Evolutionary conservation across 2,797 vertebrate species (phyloP).

Genomic region (Syngnathus rostellatus): DNA sequence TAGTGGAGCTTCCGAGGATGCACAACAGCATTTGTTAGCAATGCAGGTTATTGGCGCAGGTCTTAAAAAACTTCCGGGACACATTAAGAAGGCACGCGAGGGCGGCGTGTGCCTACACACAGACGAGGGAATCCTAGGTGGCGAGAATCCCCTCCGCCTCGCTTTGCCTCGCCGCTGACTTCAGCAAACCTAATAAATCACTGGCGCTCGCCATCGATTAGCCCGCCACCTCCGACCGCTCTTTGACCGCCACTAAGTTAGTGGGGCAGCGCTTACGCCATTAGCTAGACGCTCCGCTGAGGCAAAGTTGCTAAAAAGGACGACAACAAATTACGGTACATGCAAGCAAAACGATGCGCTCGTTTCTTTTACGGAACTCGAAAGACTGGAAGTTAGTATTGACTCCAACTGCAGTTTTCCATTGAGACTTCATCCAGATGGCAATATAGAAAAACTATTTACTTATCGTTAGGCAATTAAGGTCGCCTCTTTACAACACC

Average conservation of each 20-base stretch:
- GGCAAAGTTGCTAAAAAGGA: background rate
- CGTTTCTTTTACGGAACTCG: background rate
- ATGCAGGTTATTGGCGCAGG: background rate
- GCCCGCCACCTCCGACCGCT: background rate
- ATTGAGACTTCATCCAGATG: background rate
- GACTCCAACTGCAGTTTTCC: background rate
- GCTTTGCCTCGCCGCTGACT: conserved; percentile 1
- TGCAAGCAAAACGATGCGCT: background rate
- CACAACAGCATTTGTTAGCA: conserved; percentile 7
- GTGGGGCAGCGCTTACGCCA: background rate
- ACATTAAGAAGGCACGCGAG: background rate
- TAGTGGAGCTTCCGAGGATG: conserved; percentile 8
- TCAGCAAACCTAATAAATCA: conserved; percentile 10
- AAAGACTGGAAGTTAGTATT: background rate
- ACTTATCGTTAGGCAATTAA: background rate
- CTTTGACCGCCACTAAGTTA: background rate
- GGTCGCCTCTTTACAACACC: background rate
- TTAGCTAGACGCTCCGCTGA: background rate
- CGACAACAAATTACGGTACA: background rate
- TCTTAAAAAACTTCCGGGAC: background rate
- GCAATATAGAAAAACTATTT: background rate
- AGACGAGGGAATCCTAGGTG: background rate
- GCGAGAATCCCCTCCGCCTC: background rate
- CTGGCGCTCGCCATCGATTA: conserved; percentile 6
- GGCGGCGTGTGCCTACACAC: background rate